A percentile compares a stretch with the other conserved stretches of the same genome.
Evolutionary conservation across 2,888 invertebrate genomes (phyloP).

Genomic region (Stratiomys singularior): DNA sequence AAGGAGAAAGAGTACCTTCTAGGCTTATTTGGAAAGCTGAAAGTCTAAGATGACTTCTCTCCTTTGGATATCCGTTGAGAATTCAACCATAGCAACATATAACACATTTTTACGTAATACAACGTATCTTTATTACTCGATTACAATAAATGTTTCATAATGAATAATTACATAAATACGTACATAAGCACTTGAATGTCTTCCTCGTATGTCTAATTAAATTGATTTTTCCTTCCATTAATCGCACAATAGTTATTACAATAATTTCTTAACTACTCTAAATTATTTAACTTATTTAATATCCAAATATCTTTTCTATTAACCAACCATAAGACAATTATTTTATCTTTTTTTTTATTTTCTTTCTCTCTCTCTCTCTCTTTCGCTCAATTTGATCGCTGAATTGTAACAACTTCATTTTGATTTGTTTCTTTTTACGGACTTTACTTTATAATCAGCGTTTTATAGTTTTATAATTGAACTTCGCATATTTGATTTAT

Average conservation of each 20-base stretch:
- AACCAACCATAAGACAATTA: conserved; percentile 29
- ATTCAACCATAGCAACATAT: background rate
- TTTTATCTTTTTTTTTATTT: background rate
- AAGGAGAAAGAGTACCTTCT: too few species aligned
- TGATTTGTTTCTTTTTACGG: background rate
- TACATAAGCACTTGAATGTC: conserved; percentile 1
- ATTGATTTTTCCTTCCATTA: background rate
- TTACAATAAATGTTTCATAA: conserved; percentile 6
- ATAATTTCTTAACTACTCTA: background rate
- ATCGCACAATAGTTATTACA: conserved; percentile 6
- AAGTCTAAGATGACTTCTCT: too few species aligned
- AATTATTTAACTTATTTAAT: conserved; percentile 22
- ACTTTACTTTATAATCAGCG: too few species aligned
- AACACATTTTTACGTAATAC: background rate
- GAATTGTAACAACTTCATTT: background rate
- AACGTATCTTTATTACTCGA: conserved; percentile 8
- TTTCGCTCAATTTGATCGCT: background rate
- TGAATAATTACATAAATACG: conserved; percentile 26
- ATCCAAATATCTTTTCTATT: background rate
- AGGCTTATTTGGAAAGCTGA: too few species aligned
- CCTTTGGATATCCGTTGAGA: too few species aligned
- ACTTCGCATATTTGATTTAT: too few species aligned
- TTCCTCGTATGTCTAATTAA: background rate
- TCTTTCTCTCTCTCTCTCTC: too few species aligned
- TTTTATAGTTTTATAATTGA: too few species aligned